phyloP scores from a whole-genome alignment of 2,888 invertebrate species.

The Labia minor region DNA sequence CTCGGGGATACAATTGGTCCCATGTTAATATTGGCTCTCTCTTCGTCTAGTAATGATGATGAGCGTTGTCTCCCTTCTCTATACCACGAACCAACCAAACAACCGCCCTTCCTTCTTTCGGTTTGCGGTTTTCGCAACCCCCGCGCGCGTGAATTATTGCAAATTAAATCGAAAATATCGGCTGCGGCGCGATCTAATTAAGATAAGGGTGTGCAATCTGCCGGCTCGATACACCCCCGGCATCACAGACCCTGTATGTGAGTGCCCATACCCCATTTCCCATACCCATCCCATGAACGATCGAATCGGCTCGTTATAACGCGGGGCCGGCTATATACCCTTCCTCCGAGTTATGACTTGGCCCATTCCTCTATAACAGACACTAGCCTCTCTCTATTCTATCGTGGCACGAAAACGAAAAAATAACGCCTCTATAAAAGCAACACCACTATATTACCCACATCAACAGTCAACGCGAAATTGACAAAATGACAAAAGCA shows the following conservation, averaged over 20 bases:
- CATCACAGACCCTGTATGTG: neutral
- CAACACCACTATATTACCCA: neutral
- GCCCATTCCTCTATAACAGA: constrained; percentile 2
- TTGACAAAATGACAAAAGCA: constrained; percentile 13
- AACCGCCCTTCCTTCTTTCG: constrained; percentile 13
- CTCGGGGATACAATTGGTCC: constrained; percentile 13
- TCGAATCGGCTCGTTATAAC: constrained; percentile 13
- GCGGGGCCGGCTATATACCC: constrained; percentile 13
- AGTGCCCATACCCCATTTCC: neutral
- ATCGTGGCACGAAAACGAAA: constrained; percentile 1
- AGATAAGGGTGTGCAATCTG: constrained; percentile 13
- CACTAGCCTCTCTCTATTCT: constrained; percentile 5
- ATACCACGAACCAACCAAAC: neutral
- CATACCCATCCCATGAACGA: neutral
- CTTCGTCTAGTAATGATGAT: constrained; percentile 13
- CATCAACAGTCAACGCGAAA: neutral
- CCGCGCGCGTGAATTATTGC: constrained; percentile 24
- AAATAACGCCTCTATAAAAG: constrained; percentile 1
- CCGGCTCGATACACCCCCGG: constrained; percentile 13
- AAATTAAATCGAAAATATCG: constrained; percentile 26
- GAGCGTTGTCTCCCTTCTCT: constrained; percentile 13
- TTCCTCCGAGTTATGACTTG: constrained; percentile 13
- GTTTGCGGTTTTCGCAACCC: constrained; percentile 7
- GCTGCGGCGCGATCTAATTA: constrained; percentile 13
- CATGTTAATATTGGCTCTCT: constrained; percentile 13